Conservation (phyloP, 2,113 vertebrate species). For the Suncus etruscus region DNA sequence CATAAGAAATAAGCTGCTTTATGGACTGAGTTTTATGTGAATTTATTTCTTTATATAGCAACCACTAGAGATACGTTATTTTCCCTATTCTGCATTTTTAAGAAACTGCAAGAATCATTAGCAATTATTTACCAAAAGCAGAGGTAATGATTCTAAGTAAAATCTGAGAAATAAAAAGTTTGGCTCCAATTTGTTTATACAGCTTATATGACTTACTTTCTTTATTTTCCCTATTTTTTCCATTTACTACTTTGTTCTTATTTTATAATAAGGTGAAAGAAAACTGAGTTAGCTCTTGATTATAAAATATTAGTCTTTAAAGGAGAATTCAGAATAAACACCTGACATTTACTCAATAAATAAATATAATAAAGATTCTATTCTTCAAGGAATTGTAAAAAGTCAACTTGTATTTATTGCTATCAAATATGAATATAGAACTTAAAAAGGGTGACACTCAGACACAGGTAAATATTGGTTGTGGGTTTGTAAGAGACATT, state of each 20-base stretch:
- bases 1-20: constrained; percentile 13
- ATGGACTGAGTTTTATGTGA: background rate
- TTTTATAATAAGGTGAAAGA: constrained; percentile 23
- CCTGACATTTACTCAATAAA: constrained; percentile 25
- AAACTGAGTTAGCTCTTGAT: background rate
- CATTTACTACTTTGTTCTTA: background rate
- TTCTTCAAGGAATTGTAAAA: constrained; percentile 38
- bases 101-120: background rate
- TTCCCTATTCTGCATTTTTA: constrained; percentile 49
- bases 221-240: background rate
- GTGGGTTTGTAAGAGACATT: constrained; percentile 4
- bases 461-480: constrained; percentile 11
- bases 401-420: constrained; percentile 33
- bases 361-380: constrained; percentile 25
- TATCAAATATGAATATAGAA: constrained; percentile 32
- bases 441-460: background rate
- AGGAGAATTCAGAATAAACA: constrained; percentile 23
- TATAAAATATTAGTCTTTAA: constrained; percentile 27
- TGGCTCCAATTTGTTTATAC: background rate
- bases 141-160: background rate
- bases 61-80: constrained; percentile 7
- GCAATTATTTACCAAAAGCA: constrained; percentile 3
- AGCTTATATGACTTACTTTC: background rate
- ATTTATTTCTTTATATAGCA: background rate
- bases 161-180: background rate